Evolutionary conservation across 2,888 invertebrate species (phyloP), one percentile per base, ranked within the genome.

Genomic region (Cryptophagus acutangulus): DNA sequence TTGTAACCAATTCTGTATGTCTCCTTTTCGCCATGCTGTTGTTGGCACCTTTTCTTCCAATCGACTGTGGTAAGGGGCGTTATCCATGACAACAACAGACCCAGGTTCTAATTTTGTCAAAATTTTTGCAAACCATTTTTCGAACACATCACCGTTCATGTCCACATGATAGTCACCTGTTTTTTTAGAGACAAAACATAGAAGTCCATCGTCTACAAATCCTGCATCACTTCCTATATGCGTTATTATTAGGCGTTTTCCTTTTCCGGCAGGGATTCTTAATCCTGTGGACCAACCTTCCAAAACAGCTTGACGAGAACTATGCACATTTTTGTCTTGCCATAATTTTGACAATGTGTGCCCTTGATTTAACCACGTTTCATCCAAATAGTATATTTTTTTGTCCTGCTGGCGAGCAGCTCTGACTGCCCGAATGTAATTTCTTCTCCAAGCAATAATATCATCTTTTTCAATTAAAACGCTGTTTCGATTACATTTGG

Each of bases 41-140:
- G 29, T 51, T 13, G 51, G 49, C 10, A 41, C 16, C 41, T 42
- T 48, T 28, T 49, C 45, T 2, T 40, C 12, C 20, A 34, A 33
- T 25, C 41, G 35, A n/a, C 34, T 36, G 36, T 54, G 49, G 17
- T 47, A 49, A 9, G 46, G 36, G 0, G 51, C 50, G 18, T 48
- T 53, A 29, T 54, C 46, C 38, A 49, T 13, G 14, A 53, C 41
- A 17, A 51, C 44, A 9, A 54, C 41, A 3, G 39, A 25, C 25
- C 46, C 48, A 2, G 39, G 35, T 31, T 41, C 26, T 17, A 51
- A 15, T 18, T 26, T 35, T 4, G 42, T 40, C 15, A 52, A 17
- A 8, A 43, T 34, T 31, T 49, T 40, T 13, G 28, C 31, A 38
- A 49, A 48, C 43, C 41, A 48, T 4, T 43, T 40, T 40, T 41